These are phyloP conservation scores for Ganaspis sp. DNA, from an alignment of 1,140 invertebrate genomes.

Conservation along the genomic window DNA sequence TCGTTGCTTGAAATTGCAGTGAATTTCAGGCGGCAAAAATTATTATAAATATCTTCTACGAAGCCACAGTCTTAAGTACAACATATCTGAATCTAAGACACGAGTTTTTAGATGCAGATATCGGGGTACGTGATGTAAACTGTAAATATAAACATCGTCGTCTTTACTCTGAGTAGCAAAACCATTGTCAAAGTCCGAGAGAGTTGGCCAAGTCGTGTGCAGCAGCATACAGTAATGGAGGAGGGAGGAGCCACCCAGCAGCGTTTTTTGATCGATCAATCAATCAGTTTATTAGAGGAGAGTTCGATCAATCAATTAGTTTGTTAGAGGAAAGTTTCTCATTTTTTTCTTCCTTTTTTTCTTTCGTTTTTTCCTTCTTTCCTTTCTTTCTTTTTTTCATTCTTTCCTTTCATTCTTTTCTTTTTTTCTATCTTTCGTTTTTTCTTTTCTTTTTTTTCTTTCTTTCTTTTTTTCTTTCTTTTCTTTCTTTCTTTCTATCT, in stretches of 20 bases:
- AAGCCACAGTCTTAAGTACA: conserved; percentile 30
- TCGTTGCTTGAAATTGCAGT: not conserved
- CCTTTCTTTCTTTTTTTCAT: too few species aligned
- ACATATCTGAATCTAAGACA: conserved; percentile 9
- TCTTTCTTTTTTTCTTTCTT: too few species aligned
- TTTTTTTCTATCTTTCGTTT: too few species aligned
- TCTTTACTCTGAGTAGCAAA: conserved; percentile 57
- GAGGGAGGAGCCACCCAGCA: conserved; percentile 60
- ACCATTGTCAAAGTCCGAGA: conserved; percentile 67
- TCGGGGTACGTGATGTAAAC: conserved; percentile 12
- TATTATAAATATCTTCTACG: conserved; percentile 10
- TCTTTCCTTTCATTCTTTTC: too few species aligned
- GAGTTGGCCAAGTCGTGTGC: conserved; percentile 67
- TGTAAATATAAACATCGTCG: conserved; percentile 33
- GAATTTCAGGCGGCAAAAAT: not conserved
- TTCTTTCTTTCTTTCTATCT: too few species aligned
- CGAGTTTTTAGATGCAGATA: conserved; percentile 3
- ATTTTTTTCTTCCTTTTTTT: too few species aligned
- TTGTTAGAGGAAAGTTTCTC: conserved; percentile 70
- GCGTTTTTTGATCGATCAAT: conserved; percentile 34
- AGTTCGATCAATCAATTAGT: conserved; percentile 51
- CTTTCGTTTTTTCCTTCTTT: too few species aligned
- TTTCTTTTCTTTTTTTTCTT: too few species aligned
- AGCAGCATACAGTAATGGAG: conserved; percentile 67
- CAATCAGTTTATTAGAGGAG: conserved; percentile 66